Conservation (phyloP, 2,113 vertebrate genomes). For the Melanerpes formicivorus region DNA sequence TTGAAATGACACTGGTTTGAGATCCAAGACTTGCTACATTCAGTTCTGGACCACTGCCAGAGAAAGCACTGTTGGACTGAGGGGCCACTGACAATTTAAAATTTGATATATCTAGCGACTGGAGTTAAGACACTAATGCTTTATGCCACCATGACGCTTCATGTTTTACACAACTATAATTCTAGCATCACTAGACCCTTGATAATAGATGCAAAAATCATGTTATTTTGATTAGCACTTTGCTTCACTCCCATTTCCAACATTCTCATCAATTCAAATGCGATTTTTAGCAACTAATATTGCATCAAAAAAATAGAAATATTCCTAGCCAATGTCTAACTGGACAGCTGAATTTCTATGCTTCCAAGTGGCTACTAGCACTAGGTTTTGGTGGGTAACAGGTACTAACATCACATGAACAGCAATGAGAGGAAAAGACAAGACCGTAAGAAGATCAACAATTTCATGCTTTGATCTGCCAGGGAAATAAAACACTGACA, state of each 20-base stretch:
- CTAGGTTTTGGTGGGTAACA: background rate
- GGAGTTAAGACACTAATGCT: background rate
- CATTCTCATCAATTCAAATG: background rate
- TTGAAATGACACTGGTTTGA: background rate
- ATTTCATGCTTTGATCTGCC: constrained; percentile 36
- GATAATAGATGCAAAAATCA: background rate
- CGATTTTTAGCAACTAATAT: background rate
- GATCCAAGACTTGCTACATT: background rate
- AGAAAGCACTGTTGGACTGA: background rate
- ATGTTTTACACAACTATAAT: background rate
- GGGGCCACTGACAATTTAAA: background rate
- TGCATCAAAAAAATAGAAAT: background rate
- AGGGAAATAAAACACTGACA: constrained; percentile 25
- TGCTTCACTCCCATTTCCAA: background rate
- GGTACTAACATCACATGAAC: background rate
- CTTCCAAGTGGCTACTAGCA: background rate
- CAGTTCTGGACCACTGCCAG: background rate
- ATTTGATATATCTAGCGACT: background rate
- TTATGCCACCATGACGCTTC: background rate
- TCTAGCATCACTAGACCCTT: background rate
- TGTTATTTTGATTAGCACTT: background rate
- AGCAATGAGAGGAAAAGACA: background rate
- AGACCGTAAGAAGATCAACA: background rate
- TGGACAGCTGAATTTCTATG: background rate
- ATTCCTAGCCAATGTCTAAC: background rate